Evolutionary conservation across 2,113 vertebrate species (phyloP).

Genomic region (Forbesichthys papilliferus): DNA sequence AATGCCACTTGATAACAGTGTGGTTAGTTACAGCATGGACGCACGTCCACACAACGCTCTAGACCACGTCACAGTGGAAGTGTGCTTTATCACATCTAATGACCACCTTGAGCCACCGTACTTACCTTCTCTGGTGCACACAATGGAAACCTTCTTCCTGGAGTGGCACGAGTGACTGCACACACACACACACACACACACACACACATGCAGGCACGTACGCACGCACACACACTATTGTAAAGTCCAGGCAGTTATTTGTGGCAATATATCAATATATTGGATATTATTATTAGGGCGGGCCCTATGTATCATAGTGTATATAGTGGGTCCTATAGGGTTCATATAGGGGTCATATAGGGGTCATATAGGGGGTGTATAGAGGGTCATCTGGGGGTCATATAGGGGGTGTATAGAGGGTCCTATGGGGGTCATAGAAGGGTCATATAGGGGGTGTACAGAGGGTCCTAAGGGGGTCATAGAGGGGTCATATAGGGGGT

Average conservation of each 20-base stretch:
- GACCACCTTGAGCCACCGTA: background rate
- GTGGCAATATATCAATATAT: no score
- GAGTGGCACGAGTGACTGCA: constrained; percentile 85
- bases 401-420: no score
- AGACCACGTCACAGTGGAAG: background rate
- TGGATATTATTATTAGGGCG: no score
- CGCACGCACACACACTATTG: background rate
- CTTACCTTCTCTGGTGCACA: constrained; percentile 87
- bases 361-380: no score
- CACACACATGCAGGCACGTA: background rate
- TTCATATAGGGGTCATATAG: background rate
- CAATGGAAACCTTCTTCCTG: constrained; percentile 83
- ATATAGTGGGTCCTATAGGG: constrained; percentile 6
- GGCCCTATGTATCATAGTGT: no score
- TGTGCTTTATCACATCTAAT: background rate
- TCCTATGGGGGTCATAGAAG: no score
- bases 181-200: background rate
- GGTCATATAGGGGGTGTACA: no score
- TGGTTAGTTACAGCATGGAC: background rate
- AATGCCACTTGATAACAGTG: no score
- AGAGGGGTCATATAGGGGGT: no score
- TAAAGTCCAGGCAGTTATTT: no score
- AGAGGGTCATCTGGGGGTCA: no score
- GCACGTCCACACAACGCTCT: background rate
- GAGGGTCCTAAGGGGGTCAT: no score